Evolutionary conservation across 1,140 invertebrate species (phyloP), one percentile per base, ranked within the genome.

Genomic region (Idris sp.): DNA sequence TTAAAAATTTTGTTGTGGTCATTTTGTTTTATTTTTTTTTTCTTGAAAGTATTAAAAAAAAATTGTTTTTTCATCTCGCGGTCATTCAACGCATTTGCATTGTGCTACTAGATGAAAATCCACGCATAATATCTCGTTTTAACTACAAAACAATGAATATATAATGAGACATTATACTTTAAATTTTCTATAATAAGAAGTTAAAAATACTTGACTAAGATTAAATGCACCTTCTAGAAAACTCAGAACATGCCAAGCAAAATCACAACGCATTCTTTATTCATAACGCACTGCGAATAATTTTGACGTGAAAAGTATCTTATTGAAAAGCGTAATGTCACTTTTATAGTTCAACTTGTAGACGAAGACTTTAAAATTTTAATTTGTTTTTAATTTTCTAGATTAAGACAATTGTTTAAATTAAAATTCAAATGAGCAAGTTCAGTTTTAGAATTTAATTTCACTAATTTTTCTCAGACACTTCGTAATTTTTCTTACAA

Each of bases 71-170:
- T 33, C 58, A 51, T 38, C 26, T 31, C 26, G 35, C 22, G 15
- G 48, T 33, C 31, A 54, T 44, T 44, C 61, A 46, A 38, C 43
- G 14, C 61, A 41, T 25, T 49, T 33, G 5, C 26, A 54, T 46
- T 54, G 49, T 65, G 30, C 30, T 15, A 18, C 22, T 44, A 38
- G 46, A 46, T 31, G 26, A 67, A 64, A 44, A 64, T 53, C 46
- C 22, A 19, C 35, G 30, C 44, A 64, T 30, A 53, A 53, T 65
- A 53, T 53, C 46, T 65, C 38, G 22, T 54, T 44, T 65, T 65
- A 65, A 65, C 38, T 65, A 14, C 8, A 10, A 44, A 51, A 65
- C 61, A 65, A 65, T 65, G 28, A 65, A 65, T 65, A 44, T 28
- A 53, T 65, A 53, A 65, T 53, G 61, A 65, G 36, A 33, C 48